Conservation (phyloP, 2,888 invertebrate genomes). For the Amblyjoppa fuscipennis region DNA sequence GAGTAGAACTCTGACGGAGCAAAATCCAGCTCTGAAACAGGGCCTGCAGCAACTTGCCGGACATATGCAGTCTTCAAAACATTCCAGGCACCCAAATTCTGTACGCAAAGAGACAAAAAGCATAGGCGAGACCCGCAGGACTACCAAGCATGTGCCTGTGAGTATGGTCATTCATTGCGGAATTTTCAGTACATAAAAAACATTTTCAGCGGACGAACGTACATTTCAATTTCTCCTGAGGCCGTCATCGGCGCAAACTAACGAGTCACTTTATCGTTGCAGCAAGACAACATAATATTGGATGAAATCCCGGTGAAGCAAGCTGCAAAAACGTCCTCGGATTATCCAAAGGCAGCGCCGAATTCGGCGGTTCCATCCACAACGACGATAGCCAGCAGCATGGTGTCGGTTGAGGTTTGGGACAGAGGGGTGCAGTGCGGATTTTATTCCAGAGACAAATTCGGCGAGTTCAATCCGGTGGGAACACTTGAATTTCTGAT, state of each 20-base stretch:
- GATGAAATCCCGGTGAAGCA: constrained; percentile 72
- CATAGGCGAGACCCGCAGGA: constrained; percentile 40
- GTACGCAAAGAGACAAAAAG: constrained; percentile 66
- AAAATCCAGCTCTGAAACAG: constrained; percentile 73
- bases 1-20: constrained; percentile 73
- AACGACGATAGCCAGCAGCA: constrained; percentile 70
- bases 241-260: background rate
- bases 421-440: constrained; percentile 76
- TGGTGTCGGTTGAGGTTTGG: constrained; percentile 73
- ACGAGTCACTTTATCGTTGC: background rate
- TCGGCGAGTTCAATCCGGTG: constrained; percentile 75
- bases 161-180: background rate
- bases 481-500: constrained; percentile 75
- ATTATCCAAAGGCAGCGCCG: constrained; percentile 61
- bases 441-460: constrained; percentile 73
- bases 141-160: constrained; percentile 42
- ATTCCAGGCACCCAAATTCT: constrained; percentile 57
- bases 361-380: constrained; percentile 69
- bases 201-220: background rate
- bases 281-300: constrained; percentile 62
- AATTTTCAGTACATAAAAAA: background rate
- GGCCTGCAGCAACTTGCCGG: constrained; percentile 69
- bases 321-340: constrained; percentile 65
- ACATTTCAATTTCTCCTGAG: background rate
- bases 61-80: constrained; percentile 64